phyloP scores from a whole-genome alignment of 2,113 vertebrate genomes.

The Lates calcarifer region DNA sequence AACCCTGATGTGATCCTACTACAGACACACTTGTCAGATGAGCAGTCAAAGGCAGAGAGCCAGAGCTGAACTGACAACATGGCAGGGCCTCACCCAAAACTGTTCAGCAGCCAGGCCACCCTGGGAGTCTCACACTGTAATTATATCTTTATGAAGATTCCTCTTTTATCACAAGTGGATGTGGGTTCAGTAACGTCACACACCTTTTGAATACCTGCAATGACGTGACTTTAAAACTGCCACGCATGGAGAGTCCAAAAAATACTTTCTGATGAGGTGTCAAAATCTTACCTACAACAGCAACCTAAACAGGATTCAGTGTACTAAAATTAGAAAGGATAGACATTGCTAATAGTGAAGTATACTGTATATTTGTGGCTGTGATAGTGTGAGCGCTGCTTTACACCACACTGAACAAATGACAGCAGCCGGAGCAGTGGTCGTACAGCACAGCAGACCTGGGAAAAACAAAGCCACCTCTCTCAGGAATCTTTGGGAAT shows the following conservation, averaged over 20 bases:
- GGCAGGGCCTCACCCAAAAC: constrained; percentile 11
- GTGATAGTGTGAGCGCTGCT: not conserved
- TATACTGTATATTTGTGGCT: not conserved
- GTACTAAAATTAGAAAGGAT: not conserved
- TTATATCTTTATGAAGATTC: constrained; percentile 13
- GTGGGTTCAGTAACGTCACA: not conserved
- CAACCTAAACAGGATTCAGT: not conserved
- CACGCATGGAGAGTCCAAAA: not conserved
- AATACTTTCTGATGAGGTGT: not conserved
- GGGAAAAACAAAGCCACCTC: constrained; percentile 41
- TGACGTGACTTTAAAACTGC: not conserved
- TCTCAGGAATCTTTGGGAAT: not conserved
- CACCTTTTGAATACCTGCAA: not conserved
- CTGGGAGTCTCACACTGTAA: constrained; percentile 12
- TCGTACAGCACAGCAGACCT: constrained; percentile 1
- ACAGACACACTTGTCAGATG: constrained; percentile 44
- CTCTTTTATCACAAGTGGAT: constrained; percentile 1
- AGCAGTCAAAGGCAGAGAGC: constrained; percentile 23
- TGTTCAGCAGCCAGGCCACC: constrained; percentile 16
- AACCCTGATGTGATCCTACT: constrained; percentile 36
- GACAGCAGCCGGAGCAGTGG: not conserved
- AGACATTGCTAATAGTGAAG: not conserved
- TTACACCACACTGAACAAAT: not conserved
- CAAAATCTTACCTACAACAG: not conserved
- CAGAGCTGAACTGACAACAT: constrained; percentile 45